Conservation (phyloP, 1,140 invertebrate genomes). For the Penaeus indicus region DNA sequence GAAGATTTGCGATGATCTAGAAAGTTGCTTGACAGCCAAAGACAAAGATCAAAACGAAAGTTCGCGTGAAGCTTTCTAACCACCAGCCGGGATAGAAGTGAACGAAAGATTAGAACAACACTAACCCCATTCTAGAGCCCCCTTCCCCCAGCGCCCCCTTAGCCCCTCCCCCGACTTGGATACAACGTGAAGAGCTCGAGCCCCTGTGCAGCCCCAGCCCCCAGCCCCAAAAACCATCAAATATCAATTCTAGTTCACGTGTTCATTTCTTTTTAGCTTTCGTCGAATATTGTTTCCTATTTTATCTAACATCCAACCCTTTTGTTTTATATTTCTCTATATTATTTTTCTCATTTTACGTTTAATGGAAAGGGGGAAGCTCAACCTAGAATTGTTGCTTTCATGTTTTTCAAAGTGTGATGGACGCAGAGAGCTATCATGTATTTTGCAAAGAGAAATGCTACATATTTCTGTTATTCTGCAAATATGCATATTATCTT, state of each 20-base stretch:
- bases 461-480: slow-evolving; percentile 51
- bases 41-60: no score
- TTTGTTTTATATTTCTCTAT: slow-evolving; percentile 64
- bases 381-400: slow-evolving; percentile 59
- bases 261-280: slow-evolving; percentile 61
- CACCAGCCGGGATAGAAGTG: no score
- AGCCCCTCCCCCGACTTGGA: no score
- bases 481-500: slow-evolving; percentile 4
- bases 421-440: slow-evolving; percentile 41
- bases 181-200: no score
- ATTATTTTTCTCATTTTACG: slow-evolving; percentile 64
- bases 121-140: no score
- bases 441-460: slow-evolving; percentile 57
- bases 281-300: slow-evolving; percentile 63
- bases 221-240: slow-evolving; percentile 37
- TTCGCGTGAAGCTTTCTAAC: no score
- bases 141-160: no score
- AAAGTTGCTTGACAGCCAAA: no score
- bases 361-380: slow-evolving; percentile 61
- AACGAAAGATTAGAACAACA: no score
- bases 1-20: no score
- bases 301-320: slow-evolving; percentile 62
- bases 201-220: no score
- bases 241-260: slow-evolving; percentile 60
- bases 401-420: slow-evolving; percentile 64